Evolutionary conservation across 2,113 vertebrate species (phyloP).

Genomic region (Capra hircus): DNA sequence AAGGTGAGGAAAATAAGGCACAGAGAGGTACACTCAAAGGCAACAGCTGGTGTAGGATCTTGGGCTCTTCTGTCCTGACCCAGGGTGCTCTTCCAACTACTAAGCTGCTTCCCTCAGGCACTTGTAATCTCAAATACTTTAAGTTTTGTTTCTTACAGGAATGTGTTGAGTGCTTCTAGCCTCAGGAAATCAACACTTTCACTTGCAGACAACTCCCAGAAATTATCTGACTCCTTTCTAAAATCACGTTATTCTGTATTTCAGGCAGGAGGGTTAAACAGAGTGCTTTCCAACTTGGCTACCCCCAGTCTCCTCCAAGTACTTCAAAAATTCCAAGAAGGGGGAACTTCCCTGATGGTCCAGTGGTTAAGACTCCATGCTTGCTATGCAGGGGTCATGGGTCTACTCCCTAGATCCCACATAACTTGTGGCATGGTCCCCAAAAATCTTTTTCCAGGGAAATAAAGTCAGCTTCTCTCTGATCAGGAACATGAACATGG

Average conservation of each 20-base stretch:
- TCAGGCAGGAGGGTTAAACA: background rate
- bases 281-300: background rate
- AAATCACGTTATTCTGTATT: background rate
- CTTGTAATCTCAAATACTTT: background rate
- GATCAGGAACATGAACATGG: background rate
- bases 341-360: background rate
- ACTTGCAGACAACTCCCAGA: background rate
- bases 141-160: background rate
- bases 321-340: background rate
- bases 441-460: background rate
- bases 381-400: background rate
- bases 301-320: background rate
- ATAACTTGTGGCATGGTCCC: background rate
- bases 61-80: background rate
- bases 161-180: background rate
- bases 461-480: background rate
- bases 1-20: background rate
- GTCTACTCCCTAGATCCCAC: background rate
- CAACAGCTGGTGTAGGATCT: background rate
- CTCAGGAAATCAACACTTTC: background rate
- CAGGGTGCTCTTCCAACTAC: background rate
- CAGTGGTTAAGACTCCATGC: background rate
- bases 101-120: background rate
- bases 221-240: background rate
- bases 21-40: too few relatives aligned